Evolutionary conservation across 2,888 invertebrate species (phyloP).

Genomic region (Sminthurides aquaticus): DNA sequence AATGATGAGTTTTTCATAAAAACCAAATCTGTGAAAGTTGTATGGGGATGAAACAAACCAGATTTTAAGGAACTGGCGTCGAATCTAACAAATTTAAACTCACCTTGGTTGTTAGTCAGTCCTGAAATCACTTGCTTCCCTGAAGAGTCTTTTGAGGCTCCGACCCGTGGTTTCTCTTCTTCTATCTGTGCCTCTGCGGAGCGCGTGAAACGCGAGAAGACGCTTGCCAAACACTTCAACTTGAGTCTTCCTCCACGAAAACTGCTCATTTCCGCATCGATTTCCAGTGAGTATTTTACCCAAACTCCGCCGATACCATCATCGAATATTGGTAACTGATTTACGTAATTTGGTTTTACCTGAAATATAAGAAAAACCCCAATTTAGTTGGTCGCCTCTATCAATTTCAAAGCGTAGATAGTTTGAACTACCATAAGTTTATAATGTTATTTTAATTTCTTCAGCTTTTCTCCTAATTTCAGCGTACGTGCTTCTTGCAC

Average conservation of each 20-base stretch:
- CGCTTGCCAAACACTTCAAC: constrained; percentile 42
- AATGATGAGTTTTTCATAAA: background rate
- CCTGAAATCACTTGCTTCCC: constrained; percentile 36
- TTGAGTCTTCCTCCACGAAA: constrained; percentile 41
- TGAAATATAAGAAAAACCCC: constrained; percentile 22
- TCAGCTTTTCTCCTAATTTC: background rate
- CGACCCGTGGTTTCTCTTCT: constrained; percentile 66
- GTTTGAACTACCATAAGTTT: background rate
- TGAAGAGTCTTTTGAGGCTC: constrained; percentile 53
- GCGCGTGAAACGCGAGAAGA: constrained; percentile 51
- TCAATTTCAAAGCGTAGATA: no score
- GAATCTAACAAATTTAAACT: background rate
- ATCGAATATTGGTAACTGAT: constrained; percentile 39
- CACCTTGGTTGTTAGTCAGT: constrained; percentile 15
- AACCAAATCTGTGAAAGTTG: background rate
- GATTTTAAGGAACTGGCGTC: background rate
- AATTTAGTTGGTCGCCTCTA: background rate
- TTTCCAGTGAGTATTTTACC: constrained; percentile 41
- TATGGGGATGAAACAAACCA: background rate
- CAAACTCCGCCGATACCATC: constrained; percentile 36
- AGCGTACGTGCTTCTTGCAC: no score
- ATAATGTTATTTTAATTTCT: background rate
- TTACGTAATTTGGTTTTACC: constrained; percentile 38
- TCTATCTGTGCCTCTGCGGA: constrained; percentile 59
- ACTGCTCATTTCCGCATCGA: constrained; percentile 40